Evolutionary conservation across 2,888 invertebrate species (phyloP).

Genomic region (Synanthedon tipuliformis): DNA sequence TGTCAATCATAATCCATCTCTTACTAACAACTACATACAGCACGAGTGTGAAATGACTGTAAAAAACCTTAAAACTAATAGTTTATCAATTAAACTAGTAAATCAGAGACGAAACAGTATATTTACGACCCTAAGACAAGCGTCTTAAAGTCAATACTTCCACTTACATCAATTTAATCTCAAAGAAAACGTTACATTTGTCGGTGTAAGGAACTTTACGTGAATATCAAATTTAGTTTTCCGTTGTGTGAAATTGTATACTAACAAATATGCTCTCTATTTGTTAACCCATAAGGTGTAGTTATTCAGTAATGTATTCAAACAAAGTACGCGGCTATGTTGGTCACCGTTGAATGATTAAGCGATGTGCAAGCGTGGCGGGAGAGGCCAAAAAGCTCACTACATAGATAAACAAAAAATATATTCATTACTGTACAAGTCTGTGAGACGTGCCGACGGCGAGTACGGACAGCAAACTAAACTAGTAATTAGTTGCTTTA

Average conservation of each 20-base stretch:
- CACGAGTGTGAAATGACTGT: not conserved
- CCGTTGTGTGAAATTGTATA: not conserved
- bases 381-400: conserved; percentile 19
- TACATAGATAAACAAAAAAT: conserved; percentile 27
- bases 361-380: conserved; percentile 19
- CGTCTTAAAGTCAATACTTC: not conserved
- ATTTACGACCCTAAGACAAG: not conserved
- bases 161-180: not conserved
- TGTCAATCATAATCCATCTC: not conserved
- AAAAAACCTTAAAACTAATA: not conserved
- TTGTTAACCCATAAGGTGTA: not conserved
- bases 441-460: conserved; percentile 22
- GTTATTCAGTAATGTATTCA: too few relatives aligned
- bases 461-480: conserved; percentile 13
- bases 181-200: conserved; percentile 4
- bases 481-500: not conserved
- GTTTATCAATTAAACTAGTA: not conserved
- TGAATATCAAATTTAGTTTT: not conserved
- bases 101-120: not conserved
- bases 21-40: not conserved
- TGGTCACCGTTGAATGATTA: conserved; percentile 8
- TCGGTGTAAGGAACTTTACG: not conserved
- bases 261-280: not conserved
- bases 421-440: conserved; percentile 23
- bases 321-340: too few relatives aligned